These are phyloP conservation scores for Eulithis prunata DNA, from an alignment of 2,888 invertebrate genomes.

Conservation along the genomic window DNA sequence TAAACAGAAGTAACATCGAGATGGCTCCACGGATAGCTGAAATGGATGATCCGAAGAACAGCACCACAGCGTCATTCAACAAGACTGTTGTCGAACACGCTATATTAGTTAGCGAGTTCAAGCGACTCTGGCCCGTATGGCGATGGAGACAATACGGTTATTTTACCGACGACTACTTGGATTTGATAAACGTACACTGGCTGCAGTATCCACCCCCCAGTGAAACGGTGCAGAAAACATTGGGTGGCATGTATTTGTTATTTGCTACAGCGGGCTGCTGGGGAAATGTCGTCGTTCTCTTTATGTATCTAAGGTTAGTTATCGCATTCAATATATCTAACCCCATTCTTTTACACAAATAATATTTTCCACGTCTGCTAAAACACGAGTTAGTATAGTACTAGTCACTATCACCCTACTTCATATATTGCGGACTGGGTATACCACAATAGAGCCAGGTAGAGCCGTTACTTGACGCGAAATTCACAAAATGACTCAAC, in stretches of 20 bases:
- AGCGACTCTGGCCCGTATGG: constrained; percentile 70
- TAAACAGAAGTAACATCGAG: constrained; percentile 45
- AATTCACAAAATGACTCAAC: too few species aligned
- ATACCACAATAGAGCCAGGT: too few species aligned
- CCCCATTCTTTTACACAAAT: background rate
- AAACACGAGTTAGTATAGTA: too few species aligned
- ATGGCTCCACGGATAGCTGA: constrained; percentile 44
- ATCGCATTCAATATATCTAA: background rate
- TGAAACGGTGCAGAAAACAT: constrained; percentile 80
- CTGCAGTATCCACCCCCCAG: constrained; percentile 87
- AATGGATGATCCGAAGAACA: constrained; percentile 47
- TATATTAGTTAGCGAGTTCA: constrained; percentile 64
- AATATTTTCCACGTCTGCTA: background rate
- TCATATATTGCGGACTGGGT: too few species aligned
- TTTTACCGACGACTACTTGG: constrained; percentile 84
- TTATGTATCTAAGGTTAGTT: constrained; percentile 88
- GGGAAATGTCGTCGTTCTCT: constrained; percentile 89
- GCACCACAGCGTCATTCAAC: constrained; percentile 49
- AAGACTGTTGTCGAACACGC: constrained; percentile 51
- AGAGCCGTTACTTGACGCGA: too few species aligned
- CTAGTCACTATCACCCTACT: too few species aligned
- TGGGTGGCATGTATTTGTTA: constrained; percentile 86
- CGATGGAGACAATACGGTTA: constrained; percentile 82
- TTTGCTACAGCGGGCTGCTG: constrained; percentile 87
- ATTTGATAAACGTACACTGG: constrained; percentile 89